Conservation (phyloP, 2,888 invertebrate genomes). For the Chrysina gloriosa region DNA sequence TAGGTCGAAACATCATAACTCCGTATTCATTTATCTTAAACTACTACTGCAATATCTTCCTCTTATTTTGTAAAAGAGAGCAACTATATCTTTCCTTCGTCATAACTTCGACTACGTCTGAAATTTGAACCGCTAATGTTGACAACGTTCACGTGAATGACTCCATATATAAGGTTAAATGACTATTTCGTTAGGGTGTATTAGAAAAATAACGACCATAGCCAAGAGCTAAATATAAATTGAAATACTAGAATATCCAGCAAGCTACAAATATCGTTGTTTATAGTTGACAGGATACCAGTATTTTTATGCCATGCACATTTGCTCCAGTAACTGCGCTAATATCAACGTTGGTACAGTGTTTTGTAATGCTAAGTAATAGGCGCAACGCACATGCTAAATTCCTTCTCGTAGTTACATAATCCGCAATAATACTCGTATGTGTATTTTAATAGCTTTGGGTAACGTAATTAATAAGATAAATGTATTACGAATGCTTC, state of each 20-base stretch:
- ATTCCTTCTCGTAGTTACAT: not conserved
- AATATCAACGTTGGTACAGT: not conserved
- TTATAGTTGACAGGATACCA: not conserved
- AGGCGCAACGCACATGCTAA: not conserved
- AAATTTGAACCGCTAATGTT: not conserved
- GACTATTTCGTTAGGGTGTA: too few species aligned
- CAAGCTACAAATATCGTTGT: not conserved
- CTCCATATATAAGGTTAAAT: not conserved
- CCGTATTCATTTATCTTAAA: too few species aligned
- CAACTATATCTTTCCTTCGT: too few species aligned
- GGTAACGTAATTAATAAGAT: not conserved
- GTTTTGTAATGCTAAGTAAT: not conserved
- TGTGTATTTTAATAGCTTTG: not conserved
- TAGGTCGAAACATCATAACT: too few species aligned
- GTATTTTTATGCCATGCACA: not conserved
- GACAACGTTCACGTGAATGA: not conserved
- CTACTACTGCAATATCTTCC: too few species aligned
- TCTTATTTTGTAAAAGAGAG: not conserved
- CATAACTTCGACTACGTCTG: not conserved
- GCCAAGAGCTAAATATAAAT: not conserved
- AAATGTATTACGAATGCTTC: too few species aligned
- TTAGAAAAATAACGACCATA: too few species aligned
- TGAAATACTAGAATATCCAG: too few species aligned
- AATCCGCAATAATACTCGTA: not conserved
- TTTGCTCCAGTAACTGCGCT: not conserved